Conservation (phyloP, 2,888 invertebrate genomes). For the Drosophila fungiperda region DNA sequence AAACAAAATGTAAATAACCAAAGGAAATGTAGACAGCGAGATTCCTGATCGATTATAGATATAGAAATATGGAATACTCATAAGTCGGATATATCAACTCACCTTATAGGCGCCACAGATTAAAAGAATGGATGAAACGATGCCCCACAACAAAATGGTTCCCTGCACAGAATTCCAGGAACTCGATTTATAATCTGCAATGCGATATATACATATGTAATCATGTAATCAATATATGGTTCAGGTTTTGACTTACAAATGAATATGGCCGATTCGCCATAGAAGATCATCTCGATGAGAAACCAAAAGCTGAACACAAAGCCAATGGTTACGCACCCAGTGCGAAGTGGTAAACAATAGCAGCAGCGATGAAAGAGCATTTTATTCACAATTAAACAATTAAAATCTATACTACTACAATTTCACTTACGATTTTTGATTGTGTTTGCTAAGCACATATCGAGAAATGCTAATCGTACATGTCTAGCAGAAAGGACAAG, state of each 20-base stretch:
- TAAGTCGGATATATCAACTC: neutral
- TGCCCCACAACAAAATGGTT: slow-evolving; percentile 30
- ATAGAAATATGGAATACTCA: neutral
- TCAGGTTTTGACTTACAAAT: slow-evolving; percentile 35
- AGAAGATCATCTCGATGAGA: slow-evolving; percentile 36
- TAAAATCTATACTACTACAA: neutral
- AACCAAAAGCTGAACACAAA: slow-evolving; percentile 32
- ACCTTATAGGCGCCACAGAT: slow-evolving; percentile 49
- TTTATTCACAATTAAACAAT: neutral
- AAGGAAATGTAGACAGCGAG: neutral
- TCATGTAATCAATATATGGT: neutral
- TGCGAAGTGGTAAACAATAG: slow-evolving; percentile 27
- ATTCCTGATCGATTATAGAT: neutral
- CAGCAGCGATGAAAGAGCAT: slow-evolving; percentile 49
- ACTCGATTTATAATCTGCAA: slow-evolving; percentile 20
- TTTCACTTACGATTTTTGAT: slow-evolving; percentile 29
- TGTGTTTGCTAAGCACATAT: slow-evolving; percentile 7
- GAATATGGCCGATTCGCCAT: slow-evolving; percentile 32
- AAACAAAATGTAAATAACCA: slow-evolving; percentile 1
- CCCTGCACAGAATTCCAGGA: slow-evolving; percentile 35
- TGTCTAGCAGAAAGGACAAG: slow-evolving; percentile 14
- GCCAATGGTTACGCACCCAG: slow-evolving; percentile 41
- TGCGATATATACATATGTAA: neutral
- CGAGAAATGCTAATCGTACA: slow-evolving; percentile 5
- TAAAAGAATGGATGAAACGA: slow-evolving; percentile 41